Evolutionary conservation across 2,797 vertebrate genomes (phyloP).

Genomic region (Enteromius treurensis): DNA sequence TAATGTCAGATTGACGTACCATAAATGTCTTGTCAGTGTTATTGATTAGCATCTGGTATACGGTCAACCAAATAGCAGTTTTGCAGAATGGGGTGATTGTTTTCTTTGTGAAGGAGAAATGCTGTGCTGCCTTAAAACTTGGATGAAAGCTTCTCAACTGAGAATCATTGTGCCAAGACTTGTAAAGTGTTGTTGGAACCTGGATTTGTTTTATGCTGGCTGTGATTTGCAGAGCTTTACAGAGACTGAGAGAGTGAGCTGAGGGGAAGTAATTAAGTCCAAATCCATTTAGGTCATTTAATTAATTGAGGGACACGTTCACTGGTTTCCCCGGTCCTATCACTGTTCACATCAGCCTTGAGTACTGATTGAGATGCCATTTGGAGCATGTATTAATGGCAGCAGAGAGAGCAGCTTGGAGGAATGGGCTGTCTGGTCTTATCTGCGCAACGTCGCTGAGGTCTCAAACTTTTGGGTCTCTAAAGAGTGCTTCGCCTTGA

Average conservation of each 20-base stretch:
- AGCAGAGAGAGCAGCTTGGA: constrained; percentile 45
- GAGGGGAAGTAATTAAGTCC: constrained; percentile 60
- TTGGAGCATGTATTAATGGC: constrained; percentile 59
- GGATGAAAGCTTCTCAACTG: background rate
- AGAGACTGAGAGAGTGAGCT: constrained; percentile 51
- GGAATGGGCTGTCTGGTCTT: constrained; percentile 40
- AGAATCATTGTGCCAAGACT: constrained; percentile 19
- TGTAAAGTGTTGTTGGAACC: constrained; percentile 36
- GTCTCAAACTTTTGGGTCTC: constrained; percentile 32
- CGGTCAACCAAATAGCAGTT: background rate
- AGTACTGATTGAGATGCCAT: constrained; percentile 52
- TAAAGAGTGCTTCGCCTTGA: constrained; percentile 31
- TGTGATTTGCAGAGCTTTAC: constrained; percentile 21
- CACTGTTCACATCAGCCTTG: constrained; percentile 57
- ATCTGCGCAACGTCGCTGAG: constrained; percentile 16
- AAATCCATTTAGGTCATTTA: constrained; percentile 64
- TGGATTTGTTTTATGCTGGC: constrained; percentile 21
- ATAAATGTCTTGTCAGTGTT: constrained; percentile 12
- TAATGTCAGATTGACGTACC: background rate
- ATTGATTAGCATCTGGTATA: constrained; percentile 6
- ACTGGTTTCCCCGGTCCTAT: constrained; percentile 55
- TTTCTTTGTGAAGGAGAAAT: background rate
- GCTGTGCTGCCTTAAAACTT: background rate
- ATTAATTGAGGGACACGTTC: constrained; percentile 61
- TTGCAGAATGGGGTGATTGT: background rate